phyloP scores from a whole-genome alignment of 35 echinoderm and acorn worm species.

The Acanthaster planci region DNA sequence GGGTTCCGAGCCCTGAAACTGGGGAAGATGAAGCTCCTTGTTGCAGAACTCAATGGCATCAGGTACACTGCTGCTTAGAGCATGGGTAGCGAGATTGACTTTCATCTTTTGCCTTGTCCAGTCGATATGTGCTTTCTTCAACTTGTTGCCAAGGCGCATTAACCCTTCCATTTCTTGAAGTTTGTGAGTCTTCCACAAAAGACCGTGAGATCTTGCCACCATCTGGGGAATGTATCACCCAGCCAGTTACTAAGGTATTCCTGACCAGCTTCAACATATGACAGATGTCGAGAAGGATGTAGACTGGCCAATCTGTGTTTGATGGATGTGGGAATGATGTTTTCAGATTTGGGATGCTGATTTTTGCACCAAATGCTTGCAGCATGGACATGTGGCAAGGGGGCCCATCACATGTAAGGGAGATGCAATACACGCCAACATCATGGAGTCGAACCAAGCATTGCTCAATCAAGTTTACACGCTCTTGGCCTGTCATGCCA shows the following conservation, averaged over 20 bases:
- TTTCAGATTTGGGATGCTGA: conserved; percentile 36
- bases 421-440: conserved; percentile 47
- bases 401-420: conserved; percentile 77
- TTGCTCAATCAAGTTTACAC: conserved; percentile 62
- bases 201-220: neutral
- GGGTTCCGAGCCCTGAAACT: conserved; percentile 55
- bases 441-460: conserved; percentile 46
- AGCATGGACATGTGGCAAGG: conserved; percentile 65
- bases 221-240: neutral
- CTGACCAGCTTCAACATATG: conserved; percentile 65
- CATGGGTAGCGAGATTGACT: conserved; percentile 59
- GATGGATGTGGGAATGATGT: conserved; percentile 62
- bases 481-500: conserved; percentile 55
- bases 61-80: conserved; percentile 51
- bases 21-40: conserved; percentile 32
- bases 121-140: conserved; percentile 44
- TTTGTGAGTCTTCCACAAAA: conserved; percentile 42
- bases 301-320: conserved; percentile 18
- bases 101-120: conserved; percentile 76
- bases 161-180: conserved; percentile 57
- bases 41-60: conserved; percentile 63
- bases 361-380: conserved; percentile 42
- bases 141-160: conserved; percentile 30
- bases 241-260: conserved; percentile 4
- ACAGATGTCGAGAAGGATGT: conserved; percentile 50